Evolutionary conservation across 2,113 vertebrate genomes (phyloP), one percentile per base, ranked within the genome.

Genomic region (Oophaga pumilio): DNA sequence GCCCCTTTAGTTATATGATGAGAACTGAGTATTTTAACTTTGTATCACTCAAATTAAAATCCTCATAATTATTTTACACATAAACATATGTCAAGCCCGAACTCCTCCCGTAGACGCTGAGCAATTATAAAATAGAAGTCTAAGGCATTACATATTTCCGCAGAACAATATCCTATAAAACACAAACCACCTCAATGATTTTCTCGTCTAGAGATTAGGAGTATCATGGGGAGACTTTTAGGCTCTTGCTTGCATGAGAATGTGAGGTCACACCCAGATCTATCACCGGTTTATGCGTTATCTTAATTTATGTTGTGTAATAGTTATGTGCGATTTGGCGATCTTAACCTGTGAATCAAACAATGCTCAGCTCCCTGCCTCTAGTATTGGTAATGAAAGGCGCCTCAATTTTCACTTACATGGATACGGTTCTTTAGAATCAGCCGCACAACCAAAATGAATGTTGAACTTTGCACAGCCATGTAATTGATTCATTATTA

Each of bases 141-240:
- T 57, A n/a, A 84, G 68, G 8, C 84, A 83, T 85, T 22, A 28
- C 22, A 76, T 73, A 76, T 56, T 85, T 79, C 76, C 56, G 76
- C 12, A 86, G 76, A 78, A 86, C 85, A 79, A 79, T 69, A 86
- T 79, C 76, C 62, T 52, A 86, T 86, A 79, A 79, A 73, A 86
- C 33, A 26, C 12, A 66, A 86, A 69, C 85, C 62, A 68, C 85
- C 49, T 66, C 62, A 77, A 33, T 78, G 62, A 79, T 59, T 26
- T 68, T 53, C 62, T 69, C 49, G n/a, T 79, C n/a, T 69, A 69
- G 76, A 86, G 85, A 78, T 86, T 86, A 86, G 76, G 62, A 85
- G 71, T 76, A 85, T 15, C 57, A 62, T 43, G 84, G 56, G 84
- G 56, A 85, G 84, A 79, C 85, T 14, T 50, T 56, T 56, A 78